Evolutionary conservation across 2,888 invertebrate species (phyloP), one percentile per base, ranked within the genome.

Genomic region (Drosophila cyrtoloma): DNA sequence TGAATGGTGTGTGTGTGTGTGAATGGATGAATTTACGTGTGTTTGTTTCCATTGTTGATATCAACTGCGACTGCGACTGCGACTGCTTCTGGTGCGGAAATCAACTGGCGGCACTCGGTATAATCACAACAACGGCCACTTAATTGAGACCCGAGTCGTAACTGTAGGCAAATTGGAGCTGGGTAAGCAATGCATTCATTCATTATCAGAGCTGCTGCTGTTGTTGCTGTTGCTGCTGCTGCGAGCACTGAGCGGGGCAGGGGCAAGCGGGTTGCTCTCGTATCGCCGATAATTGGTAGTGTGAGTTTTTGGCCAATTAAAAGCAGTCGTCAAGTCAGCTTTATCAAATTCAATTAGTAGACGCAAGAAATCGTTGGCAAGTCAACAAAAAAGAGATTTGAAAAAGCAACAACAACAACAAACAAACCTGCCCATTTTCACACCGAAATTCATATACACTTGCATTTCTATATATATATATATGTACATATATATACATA

Each of bases 291-390:
- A 78, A 78, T 79, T 78, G 77, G 66, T 66, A 64, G 75, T 61
- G 77, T 55, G 72, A 69, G 79, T 77, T 80, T 77, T 82, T 73
- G 81, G 71, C 81, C 85, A 84, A 84, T 84, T 85, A 85, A 87
- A 83, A 75, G 81, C 83, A 74, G 58, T 75, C 77, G 70, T 63
- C 79, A 71, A 58, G 76, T 63, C 79, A 71, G 60, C 65, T 77
- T 84, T 84, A 84, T 84, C 88, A 84, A 87, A 87, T 84, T 84
- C 84, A 87, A 84, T 84, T 87, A 84, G 85, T 66, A 61, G 60
- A 61, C 65, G 62, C 71, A 37, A 58, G 59, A 74, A 74, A 75
- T 63, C 56, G 63, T 51, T 57, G 58, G 62, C 59, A 50, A 53
- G 28, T 37, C 56, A 19, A 52, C 47, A 42, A 42, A 32, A 61